Conservation (phyloP, 2,888 invertebrate species). For the Opisthograptis luteolata region DNA sequence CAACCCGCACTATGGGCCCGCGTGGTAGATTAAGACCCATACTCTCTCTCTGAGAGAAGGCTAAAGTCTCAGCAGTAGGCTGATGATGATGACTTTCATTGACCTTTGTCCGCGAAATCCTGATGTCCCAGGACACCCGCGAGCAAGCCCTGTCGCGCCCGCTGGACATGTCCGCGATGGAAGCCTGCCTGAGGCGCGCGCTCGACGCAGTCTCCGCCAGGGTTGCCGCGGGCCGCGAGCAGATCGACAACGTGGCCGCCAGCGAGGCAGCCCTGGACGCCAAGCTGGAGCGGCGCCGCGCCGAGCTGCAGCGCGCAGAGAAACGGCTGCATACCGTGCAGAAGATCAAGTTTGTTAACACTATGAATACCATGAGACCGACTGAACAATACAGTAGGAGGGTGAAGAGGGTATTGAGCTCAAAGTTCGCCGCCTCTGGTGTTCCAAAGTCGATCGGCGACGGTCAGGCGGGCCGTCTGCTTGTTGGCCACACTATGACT, state of each 20-base stretch:
- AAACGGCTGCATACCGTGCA: conserved; percentile 96
- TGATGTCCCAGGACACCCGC: conserved; percentile 85
- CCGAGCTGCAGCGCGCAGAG: conserved; percentile 96
- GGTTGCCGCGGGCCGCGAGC: conserved; percentile 88
- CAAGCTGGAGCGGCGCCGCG: conserved; percentile 95
- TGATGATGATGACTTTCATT: not conserved
- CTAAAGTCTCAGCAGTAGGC: too few species aligned
- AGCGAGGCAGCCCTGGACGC: conserved; percentile 95
- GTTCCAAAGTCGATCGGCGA: too few species aligned
- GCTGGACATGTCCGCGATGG: conserved; percentile 92
- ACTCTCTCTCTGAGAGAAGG: too few species aligned
- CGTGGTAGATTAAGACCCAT: too few species aligned
- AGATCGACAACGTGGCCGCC: conserved; percentile 93
- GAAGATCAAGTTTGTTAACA: conserved; percentile 90
- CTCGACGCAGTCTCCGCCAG: conserved; percentile 88
- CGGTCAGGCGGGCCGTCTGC: too few species aligned
- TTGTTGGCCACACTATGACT: too few species aligned
- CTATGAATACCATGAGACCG: too few species aligned
- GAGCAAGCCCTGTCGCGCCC: conserved; percentile 92
- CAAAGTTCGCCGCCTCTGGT: too few species aligned
- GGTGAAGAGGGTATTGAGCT: too few species aligned
- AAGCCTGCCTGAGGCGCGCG: conserved; percentile 90
- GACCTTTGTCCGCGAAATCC: too few species aligned
- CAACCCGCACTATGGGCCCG: too few species aligned
- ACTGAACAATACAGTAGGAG: too few species aligned